Percentiles rank a stretch among this genome's conserved stretches.
Evolutionary conservation across 2,888 invertebrate species (phyloP).

Genomic region (Mimachlamys varia): DNA sequence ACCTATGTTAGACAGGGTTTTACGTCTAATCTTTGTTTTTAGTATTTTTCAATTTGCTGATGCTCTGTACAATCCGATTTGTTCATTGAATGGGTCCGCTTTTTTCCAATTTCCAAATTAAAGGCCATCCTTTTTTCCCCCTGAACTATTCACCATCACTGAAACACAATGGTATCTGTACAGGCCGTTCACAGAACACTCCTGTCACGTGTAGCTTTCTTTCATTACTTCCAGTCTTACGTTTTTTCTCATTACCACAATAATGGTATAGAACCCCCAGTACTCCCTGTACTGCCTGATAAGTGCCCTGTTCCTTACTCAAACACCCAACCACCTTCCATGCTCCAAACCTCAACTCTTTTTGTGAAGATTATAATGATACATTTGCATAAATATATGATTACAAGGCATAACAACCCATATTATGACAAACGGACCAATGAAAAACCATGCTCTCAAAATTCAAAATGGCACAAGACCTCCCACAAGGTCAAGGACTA

Average conservation of each 20-base stretch:
- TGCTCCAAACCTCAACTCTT: too few relatives aligned
- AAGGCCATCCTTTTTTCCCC: neutral
- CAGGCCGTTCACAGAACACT: neutral
- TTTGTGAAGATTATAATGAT: too few relatives aligned
- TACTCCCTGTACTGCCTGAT: too few relatives aligned
- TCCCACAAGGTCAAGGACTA: too few relatives aligned
- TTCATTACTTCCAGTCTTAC: neutral
- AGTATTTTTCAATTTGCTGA: neutral
- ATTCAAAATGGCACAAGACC: too few relatives aligned
- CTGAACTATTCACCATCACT: neutral
- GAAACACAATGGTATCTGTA: neutral
- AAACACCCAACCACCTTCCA: too few relatives aligned
- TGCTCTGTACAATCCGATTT: neutral
- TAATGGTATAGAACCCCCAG: neutral
- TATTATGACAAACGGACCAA: too few relatives aligned
- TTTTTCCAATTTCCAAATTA: slow-evolving; percentile 3
- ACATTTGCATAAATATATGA: too few relatives aligned
- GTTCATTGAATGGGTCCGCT: neutral
- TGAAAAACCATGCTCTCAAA: too few relatives aligned
- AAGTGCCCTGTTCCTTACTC: too few relatives aligned
- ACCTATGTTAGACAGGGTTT: neutral
- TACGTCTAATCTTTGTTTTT: neutral
- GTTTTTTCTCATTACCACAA: neutral
- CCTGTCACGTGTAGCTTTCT: too few relatives aligned
- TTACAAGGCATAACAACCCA: too few relatives aligned